phyloP scores from a whole-genome alignment of 2,113 vertebrate genomes.

The Amazona vittata region DNA sequence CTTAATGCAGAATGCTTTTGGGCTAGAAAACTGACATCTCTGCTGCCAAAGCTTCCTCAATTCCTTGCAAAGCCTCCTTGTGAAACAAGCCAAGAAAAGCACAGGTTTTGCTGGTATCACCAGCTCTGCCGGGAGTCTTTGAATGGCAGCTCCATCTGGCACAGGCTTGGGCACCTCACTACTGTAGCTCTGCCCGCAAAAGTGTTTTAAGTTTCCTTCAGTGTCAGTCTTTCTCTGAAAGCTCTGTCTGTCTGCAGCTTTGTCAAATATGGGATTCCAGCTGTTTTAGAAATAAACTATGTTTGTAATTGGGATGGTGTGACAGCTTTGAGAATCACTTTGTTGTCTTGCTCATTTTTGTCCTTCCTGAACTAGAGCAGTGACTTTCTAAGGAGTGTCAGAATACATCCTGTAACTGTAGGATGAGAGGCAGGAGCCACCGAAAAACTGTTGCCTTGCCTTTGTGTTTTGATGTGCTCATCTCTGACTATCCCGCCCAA shows the following conservation, averaged over 20 bases:
- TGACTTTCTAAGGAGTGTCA: background rate
- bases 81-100: constrained; percentile 4
- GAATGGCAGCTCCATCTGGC: constrained; percentile 41
- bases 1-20: background rate
- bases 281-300: constrained; percentile 47
- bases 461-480: background rate
- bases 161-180: background rate
- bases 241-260: constrained; percentile 41
- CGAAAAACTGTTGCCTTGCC: background rate
- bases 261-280: constrained; percentile 25
- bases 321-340: background rate
- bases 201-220: constrained; percentile 13
- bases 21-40: constrained; percentile 9
- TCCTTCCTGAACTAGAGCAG: background rate
- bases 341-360: background rate
- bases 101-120: background rate
- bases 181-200: background rate
- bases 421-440: background rate
- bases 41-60: background rate
- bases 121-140: background rate
- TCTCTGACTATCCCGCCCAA: background rate
- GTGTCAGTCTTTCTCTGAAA: constrained; percentile 31
- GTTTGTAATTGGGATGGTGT: background rate
- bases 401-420: background rate
- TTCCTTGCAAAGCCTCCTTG: background rate